These are phyloP conservation scores for Lycocerus yunnanus DNA, from an alignment of 2,888 invertebrate species.

Conservation along the genomic window DNA sequence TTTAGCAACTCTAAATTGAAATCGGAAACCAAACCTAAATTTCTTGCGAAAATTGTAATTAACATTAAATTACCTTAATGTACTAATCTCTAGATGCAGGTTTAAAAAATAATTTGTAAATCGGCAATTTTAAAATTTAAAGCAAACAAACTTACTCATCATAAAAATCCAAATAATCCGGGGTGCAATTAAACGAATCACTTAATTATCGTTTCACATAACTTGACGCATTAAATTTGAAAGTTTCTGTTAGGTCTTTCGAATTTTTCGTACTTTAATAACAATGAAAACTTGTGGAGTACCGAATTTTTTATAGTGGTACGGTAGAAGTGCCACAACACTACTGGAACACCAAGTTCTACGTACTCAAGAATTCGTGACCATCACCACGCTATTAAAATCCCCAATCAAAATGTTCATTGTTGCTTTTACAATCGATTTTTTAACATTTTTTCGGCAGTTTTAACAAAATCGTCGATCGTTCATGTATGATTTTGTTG, in stretches of 20 bases:
- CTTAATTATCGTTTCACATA: neutral
- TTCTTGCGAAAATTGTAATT: neutral
- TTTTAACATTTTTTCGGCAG: neutral
- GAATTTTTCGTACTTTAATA: neutral
- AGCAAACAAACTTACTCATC: neutral
- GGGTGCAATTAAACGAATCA: neutral
- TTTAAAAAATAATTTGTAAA: neutral
- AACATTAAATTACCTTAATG: neutral
- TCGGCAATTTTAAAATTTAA: neutral
- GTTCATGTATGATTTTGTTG: neutral
- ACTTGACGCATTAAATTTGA: neutral
- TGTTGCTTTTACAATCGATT: neutral
- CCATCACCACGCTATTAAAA: slow-evolving; percentile 14
- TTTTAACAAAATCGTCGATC: neutral
- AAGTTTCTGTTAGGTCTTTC: neutral
- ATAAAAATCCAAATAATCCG: neutral
- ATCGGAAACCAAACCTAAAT: slow-evolving; percentile 1
- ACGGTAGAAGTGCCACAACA: slow-evolving; percentile 24
- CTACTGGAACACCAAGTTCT: slow-evolving; percentile 18
- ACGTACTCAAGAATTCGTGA: slow-evolving; percentile 8
- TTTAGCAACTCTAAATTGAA: neutral
- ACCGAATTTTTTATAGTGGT: slow-evolving; percentile 12
- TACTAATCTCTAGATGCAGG: neutral
- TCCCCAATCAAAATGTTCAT: slow-evolving; percentile 4
- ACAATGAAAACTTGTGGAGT: slow-evolving; percentile 1